phyloP scores from a whole-genome alignment of 2,113 vertebrate species.

The Solea senegalensis region DNA sequence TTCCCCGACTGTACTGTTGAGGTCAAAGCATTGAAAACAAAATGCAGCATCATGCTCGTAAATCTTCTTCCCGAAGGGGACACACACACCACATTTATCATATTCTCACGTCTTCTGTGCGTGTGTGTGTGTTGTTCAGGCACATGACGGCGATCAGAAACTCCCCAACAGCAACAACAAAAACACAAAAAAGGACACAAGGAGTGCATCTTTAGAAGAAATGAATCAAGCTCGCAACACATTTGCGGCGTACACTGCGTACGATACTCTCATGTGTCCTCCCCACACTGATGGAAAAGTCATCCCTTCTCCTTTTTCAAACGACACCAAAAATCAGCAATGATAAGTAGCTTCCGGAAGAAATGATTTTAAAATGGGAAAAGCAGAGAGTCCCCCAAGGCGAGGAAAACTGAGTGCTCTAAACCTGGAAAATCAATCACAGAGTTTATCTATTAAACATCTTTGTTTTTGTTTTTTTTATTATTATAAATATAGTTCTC shows the following conservation, averaged over 20 bases:
- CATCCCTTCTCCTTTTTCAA: slow-evolving; percentile 63
- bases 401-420: slow-evolving; percentile 53
- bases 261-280: slow-evolving; percentile 65
- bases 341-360: slow-evolving; percentile 74
- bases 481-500: slow-evolving; percentile 61
- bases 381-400: slow-evolving; percentile 53
- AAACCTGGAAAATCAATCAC: slow-evolving; percentile 68
- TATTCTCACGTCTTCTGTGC: slow-evolving; percentile 41
- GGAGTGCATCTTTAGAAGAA: slow-evolving; percentile 44
- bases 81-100: slow-evolving; percentile 43
- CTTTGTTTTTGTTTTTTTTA: slow-evolving; percentile 47
- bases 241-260: slow-evolving; percentile 39
- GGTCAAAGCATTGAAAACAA: slow-evolving; percentile 49
- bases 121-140: background rate
- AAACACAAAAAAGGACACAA: slow-evolving; percentile 11
- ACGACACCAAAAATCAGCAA: slow-evolving; percentile 59
- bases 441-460: slow-evolving; percentile 72
- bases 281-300: slow-evolving; percentile 68
- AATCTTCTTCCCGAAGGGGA: slow-evolving; percentile 45
- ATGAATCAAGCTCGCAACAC: slow-evolving; percentile 52
- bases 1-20: slow-evolving; percentile 13
- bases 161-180: slow-evolving; percentile 17
- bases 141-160: slow-evolving; percentile 30
- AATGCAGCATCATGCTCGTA: slow-evolving; percentile 40
- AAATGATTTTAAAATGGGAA: slow-evolving; percentile 68